These are phyloP conservation scores for Drosophila dunni DNA, from an alignment of 1,140 invertebrate genomes.

Conservation along the genomic window DNA sequence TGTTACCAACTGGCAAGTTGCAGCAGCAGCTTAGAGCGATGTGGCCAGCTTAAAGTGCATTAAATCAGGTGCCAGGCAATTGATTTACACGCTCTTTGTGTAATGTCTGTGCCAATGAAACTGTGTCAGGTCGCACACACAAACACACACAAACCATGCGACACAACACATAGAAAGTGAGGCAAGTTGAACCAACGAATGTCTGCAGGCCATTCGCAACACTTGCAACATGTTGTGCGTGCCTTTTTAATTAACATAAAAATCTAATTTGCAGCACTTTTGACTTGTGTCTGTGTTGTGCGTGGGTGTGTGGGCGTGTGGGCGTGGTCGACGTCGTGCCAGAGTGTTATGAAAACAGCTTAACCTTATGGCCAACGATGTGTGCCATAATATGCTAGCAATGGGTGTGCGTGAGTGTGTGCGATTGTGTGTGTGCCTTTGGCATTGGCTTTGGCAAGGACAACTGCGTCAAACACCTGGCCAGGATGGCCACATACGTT, in stretches of 20 bases:
- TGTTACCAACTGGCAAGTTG: not conserved
- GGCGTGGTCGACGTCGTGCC: conserved; percentile 9
- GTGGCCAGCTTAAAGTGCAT: conserved; percentile 11
- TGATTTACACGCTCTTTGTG: conserved; percentile 15
- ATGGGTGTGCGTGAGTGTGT: conserved; percentile 8
- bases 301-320: conserved; percentile 18
- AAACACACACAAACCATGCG: not conserved
- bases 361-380: conserved; percentile 82
- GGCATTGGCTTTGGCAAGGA: conserved; percentile 75
- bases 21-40: not conserved
- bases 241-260: conserved; percentile 82
- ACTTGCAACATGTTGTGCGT: conserved; percentile 60
- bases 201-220: conserved; percentile 21
- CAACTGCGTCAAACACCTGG: conserved; percentile 71
- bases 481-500: conserved; percentile 50
- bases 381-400: conserved; percentile 64
- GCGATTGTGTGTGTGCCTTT: conserved; percentile 45
- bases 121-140: conserved; percentile 21
- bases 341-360: conserved; percentile 74
- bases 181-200: conserved; percentile 14
- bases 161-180: not conserved
- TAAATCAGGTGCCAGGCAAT: conserved; percentile 25
- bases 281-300: conserved; percentile 41
- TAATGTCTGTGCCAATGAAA: conserved; percentile 39
- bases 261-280: conserved; percentile 80